These are phyloP conservation scores for Cerastoderma edule DNA, from an alignment of 2,888 invertebrate species.

Conservation along the genomic window DNA sequence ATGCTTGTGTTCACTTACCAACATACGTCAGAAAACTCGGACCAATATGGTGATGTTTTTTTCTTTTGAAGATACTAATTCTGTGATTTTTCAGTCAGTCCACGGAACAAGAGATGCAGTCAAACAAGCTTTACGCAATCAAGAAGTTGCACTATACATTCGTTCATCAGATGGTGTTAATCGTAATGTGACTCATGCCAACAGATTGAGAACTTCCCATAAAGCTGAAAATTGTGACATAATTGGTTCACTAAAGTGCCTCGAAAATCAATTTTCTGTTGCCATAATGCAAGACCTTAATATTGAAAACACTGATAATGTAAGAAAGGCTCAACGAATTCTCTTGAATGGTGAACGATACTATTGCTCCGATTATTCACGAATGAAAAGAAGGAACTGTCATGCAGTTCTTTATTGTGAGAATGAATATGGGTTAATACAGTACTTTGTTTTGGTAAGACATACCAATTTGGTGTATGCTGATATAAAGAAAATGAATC, in stretches of 20 bases:
- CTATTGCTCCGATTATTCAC: slow-evolving; percentile 33
- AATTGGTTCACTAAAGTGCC: neutral
- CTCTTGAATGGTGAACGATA: slow-evolving; percentile 29
- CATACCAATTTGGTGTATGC: slow-evolving; percentile 35
- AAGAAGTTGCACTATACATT: neutral
- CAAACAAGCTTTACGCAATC: neutral
- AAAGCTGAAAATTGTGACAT: neutral
- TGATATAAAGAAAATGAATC: slow-evolving; percentile 28
- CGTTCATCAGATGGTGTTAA: neutral
- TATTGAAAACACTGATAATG: slow-evolving; percentile 21
- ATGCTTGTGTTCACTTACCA: neutral
- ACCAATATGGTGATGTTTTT: neutral
- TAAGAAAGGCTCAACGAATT: slow-evolving; percentile 30
- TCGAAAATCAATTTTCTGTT: neutral
- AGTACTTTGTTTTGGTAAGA: slow-evolving; percentile 27
- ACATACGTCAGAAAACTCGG: neutral
- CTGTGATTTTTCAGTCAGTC: neutral
- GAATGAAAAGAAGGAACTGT: slow-evolving; percentile 35
- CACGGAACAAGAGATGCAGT: neutral
- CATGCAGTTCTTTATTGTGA: slow-evolving; percentile 33
- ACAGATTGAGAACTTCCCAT: neutral
- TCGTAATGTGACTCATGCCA: neutral
- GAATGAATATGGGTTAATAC: slow-evolving; percentile 28
- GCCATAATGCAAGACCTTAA: slow-evolving; percentile 15
- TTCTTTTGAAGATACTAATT: neutral